Percentiles rank a stretch among this genome's conserved stretches.
Evolutionary conservation across 2,888 invertebrate species (phyloP).

Genomic region (Corbicula japonica): DNA sequence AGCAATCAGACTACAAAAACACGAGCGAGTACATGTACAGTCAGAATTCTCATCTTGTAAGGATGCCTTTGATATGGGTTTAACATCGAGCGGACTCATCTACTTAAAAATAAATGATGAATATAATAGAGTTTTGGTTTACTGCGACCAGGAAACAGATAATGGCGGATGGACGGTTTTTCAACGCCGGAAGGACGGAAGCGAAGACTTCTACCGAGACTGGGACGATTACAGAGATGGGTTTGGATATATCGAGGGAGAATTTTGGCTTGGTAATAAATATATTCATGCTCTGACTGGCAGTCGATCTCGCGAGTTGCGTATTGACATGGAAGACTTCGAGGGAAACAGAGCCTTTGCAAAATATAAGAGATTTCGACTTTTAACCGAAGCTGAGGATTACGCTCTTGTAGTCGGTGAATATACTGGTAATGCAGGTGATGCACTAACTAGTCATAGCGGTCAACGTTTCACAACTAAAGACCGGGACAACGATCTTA

Average conservation of each 20-base stretch:
- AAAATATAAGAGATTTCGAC: conserved; percentile 34
- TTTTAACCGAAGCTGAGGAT: conserved; percentile 20
- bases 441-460: conserved; percentile 30
- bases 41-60: too few relatives aligned
- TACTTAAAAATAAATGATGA: too few relatives aligned
- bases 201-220: conserved; percentile 38
- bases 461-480: conserved; percentile 28
- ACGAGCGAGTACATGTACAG: too few relatives aligned
- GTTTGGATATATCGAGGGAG: conserved; percentile 37
- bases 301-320: conserved; percentile 17
- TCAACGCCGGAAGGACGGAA: conserved; percentile 43
- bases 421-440: conserved; percentile 35
- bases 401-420: conserved; percentile 26
- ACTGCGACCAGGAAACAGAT: conserved; percentile 61
- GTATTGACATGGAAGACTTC: conserved; percentile 45
- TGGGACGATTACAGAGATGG: conserved; percentile 51
- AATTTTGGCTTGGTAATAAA: conserved; percentile 56
- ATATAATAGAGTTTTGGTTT: conserved; percentile 19
- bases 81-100: too few relatives aligned
- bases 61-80: too few relatives aligned
- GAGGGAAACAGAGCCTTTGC: conserved; percentile 26
- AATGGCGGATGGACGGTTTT: conserved; percentile 66
- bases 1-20: too few relatives aligned
- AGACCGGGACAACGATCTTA: conserved; percentile 39
- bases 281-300: conserved; percentile 22